phyloP scores from a whole-genome alignment of 1,140 invertebrate genomes.

The Trachymyrmex cornetzi region DNA sequence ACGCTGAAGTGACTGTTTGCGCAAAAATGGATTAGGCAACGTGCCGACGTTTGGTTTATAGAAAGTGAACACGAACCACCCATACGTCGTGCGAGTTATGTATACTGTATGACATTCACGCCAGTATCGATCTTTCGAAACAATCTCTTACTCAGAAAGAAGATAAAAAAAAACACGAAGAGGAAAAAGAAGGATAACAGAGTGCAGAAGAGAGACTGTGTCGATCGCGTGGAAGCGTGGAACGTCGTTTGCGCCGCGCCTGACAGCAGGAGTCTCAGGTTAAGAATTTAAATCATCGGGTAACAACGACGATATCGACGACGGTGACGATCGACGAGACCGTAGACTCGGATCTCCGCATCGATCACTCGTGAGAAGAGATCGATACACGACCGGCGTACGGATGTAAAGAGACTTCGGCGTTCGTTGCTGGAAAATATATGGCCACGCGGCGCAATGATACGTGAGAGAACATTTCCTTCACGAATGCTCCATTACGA shows the following conservation, averaged over 20 bases:
- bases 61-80: conserved; percentile 47
- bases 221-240: conserved; percentile 70
- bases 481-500: conserved; percentile 38
- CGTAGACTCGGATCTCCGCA: conserved; percentile 69
- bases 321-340: conserved; percentile 75
- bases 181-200: conserved; percentile 22
- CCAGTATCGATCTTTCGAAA: conserved; percentile 59
- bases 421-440: conserved; percentile 67
- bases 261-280: conserved; percentile 81
- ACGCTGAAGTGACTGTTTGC: conserved; percentile 25
- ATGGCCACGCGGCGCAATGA: conserved; percentile 59
- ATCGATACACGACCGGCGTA: conserved; percentile 71
- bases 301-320: conserved; percentile 78
- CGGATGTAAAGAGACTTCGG: conserved; percentile 61
- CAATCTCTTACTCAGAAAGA: conserved; percentile 61
- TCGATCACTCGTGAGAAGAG: conserved; percentile 77
- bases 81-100: conserved; percentile 15
- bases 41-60: conserved; percentile 40
- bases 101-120: conserved; percentile 43
- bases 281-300: conserved; percentile 79
- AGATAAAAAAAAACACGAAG: neutral
- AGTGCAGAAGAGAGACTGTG: conserved; percentile 25
- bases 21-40: conserved; percentile 32
- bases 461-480: conserved; percentile 62
- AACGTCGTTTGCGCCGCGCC: conserved; percentile 76